Evolutionary conservation across 2,113 vertebrate genomes (phyloP).

Genomic region (Emydura subglobosa): DNA sequence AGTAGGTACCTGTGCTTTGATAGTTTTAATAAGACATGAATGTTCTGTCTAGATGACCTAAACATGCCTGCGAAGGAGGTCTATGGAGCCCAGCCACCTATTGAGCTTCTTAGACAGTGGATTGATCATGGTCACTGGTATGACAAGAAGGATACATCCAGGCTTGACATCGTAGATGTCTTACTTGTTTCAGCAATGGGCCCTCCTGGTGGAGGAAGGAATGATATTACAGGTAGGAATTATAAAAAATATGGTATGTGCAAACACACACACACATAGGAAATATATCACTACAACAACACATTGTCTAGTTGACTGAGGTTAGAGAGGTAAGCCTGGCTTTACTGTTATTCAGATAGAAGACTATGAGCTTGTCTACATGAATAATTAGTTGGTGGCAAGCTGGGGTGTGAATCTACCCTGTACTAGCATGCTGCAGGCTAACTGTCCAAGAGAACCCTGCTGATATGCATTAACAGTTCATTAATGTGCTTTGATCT

Average conservation of each 20-base stretch:
- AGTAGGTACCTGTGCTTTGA: not conserved
- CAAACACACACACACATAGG: not conserved
- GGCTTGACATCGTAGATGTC: conserved; percentile 83
- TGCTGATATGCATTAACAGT: not conserved
- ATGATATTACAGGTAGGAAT: conserved; percentile 90
- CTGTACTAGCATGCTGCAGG: not conserved
- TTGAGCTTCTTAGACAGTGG: conserved; percentile 92
- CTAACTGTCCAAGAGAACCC: not conserved
- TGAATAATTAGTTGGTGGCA: not conserved
- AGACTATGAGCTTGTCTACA: not conserved
- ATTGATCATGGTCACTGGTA: conserved; percentile 94
- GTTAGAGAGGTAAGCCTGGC: not conserved
- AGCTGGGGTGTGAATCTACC: not conserved
- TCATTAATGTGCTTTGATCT: not conserved
- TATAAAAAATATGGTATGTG: not conserved
- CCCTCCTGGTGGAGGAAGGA: conserved; percentile 93
- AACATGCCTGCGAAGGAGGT: conserved; percentile 96
- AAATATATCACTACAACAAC: accelerated
- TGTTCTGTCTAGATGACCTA: conserved; percentile 86
- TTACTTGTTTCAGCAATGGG: conserved; percentile 92
- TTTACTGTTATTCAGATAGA: not conserved
- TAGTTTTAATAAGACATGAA: not conserved
- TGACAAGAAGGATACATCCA: conserved; percentile 89
- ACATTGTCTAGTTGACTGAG: not conserved
- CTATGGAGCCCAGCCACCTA: conserved; percentile 94